Evolutionary conservation across 2,888 invertebrate species (phyloP).

Genomic region (Pristionchus entomophagus): DNA sequence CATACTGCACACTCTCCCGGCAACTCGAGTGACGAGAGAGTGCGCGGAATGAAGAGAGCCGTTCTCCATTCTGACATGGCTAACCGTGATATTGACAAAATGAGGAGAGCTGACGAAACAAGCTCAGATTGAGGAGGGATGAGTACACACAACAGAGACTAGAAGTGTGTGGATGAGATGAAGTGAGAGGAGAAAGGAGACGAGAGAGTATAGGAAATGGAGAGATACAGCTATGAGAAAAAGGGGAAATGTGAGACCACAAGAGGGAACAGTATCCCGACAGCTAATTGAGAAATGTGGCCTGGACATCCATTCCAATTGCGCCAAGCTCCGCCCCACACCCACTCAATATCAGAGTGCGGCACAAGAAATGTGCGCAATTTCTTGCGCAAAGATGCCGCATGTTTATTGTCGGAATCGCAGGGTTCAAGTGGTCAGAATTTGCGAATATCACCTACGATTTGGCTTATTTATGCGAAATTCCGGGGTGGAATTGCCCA

Average conservation of each 20-base stretch:
- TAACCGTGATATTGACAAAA: too few species aligned
- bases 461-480: too few species aligned
- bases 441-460: too few species aligned
- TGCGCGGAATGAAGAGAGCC: too few species aligned
- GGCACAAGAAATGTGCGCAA: background rate
- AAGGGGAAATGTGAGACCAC: background rate
- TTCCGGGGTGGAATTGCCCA: too few species aligned
- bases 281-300: constrained; percentile 8
- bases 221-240: background rate
- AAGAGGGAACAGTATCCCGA: background rate
- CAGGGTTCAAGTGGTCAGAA: too few species aligned
- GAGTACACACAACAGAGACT: background rate
- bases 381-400: background rate
- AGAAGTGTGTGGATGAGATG: background rate
- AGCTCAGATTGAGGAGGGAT: background rate
- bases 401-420: too few species aligned
- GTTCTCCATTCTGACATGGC: too few species aligned
- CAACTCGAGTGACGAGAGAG: too few species aligned
- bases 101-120: too few species aligned
- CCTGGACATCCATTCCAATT: background rate
- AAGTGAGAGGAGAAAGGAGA: background rate
- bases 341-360: background rate
- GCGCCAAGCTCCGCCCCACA: background rate
- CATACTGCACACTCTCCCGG: too few species aligned
- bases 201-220: background rate